A percentile compares a stretch with the other conserved stretches of the same genome.
These are phyloP conservation scores for Nomada goodeniana DNA, from an alignment of 2,888 invertebrate genomes.

Conservation along the genomic window DNA sequence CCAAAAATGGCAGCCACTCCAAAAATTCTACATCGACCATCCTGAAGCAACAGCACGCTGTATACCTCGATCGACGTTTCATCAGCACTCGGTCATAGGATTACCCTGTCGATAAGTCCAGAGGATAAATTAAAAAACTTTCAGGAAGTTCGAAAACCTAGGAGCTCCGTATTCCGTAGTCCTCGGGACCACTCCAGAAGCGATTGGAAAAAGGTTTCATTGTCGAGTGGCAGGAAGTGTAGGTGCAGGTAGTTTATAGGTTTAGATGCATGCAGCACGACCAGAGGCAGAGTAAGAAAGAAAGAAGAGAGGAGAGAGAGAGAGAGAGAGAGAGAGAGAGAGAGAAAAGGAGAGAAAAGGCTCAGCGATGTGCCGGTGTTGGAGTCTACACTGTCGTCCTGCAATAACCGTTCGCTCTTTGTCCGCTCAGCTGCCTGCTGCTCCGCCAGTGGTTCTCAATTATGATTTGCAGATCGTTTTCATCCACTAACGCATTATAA, in stretches of 20 bases:
- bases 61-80: conserved; percentile 11
- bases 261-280: conserved; percentile 66
- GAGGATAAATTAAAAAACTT: conserved; percentile 53
- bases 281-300: conserved; percentile 38
- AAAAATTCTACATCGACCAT: background rate
- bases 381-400: conserved; percentile 77
- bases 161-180: conserved; percentile 1
- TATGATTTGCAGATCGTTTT: conserved; percentile 15
- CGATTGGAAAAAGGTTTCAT: conserved; percentile 60
- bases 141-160: conserved; percentile 34
- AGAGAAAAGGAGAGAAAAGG: conserved; percentile 58
- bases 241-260: conserved; percentile 69
- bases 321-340: conserved; percentile 52
- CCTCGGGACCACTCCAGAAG: conserved; percentile 12
- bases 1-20: background rate
- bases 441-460: conserved; percentile 79
- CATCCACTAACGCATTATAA: background rate
- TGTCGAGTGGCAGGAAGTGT: conserved; percentile 64
- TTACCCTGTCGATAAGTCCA: conserved; percentile 12
- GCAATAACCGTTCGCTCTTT: conserved; percentile 83
- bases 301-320: conserved; percentile 27
- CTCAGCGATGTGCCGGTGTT: conserved; percentile 67
- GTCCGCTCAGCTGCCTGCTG: conserved; percentile 83
- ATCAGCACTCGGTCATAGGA: background rate
- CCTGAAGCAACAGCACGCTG: too few species aligned